Evolutionary conservation across 2,888 invertebrate genomes (phyloP).

Genomic region (Erebia palarica): DNA sequence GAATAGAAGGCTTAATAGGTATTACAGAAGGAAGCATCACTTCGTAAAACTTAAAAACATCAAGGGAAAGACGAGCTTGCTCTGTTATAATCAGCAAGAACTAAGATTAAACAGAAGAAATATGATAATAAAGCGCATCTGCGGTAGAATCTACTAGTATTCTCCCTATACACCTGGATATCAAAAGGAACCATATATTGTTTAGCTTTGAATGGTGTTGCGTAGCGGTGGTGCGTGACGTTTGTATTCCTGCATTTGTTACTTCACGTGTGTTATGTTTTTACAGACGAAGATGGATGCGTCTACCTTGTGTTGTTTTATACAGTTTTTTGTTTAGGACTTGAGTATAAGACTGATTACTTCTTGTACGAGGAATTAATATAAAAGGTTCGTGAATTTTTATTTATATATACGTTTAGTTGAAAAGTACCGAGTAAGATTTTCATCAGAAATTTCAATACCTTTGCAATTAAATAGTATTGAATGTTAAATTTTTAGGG

Average conservation of each 20-base stretch:
- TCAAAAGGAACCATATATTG: not conserved
- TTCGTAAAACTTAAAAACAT: not conserved
- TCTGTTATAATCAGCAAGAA: not conserved
- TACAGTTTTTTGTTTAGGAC: not conserved
- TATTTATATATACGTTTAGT: too few relatives aligned
- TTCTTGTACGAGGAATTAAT: too few relatives aligned
- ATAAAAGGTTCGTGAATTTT: too few relatives aligned
- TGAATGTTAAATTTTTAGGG: too few relatives aligned
- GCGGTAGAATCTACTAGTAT: not conserved
- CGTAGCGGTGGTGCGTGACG: not conserved
- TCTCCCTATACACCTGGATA: not conserved
- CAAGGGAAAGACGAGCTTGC: not conserved
- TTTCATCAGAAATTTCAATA: too few relatives aligned
- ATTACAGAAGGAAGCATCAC: not conserved
- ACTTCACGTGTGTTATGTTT: not conserved
- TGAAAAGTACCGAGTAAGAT: too few relatives aligned
- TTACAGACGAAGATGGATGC: not conserved
- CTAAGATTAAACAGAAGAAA: not conserved
- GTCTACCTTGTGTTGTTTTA: not conserved
- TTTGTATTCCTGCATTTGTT: not conserved
- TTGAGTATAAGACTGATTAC: too few relatives aligned
- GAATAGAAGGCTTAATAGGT: too few relatives aligned
- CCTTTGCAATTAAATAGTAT: too few relatives aligned
- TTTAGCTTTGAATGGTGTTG: not conserved
- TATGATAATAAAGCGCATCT: not conserved